Base-by-base conservation (phyloP, 2,113 vertebrate species). In the Prochilodus magdalenae region DNA sequence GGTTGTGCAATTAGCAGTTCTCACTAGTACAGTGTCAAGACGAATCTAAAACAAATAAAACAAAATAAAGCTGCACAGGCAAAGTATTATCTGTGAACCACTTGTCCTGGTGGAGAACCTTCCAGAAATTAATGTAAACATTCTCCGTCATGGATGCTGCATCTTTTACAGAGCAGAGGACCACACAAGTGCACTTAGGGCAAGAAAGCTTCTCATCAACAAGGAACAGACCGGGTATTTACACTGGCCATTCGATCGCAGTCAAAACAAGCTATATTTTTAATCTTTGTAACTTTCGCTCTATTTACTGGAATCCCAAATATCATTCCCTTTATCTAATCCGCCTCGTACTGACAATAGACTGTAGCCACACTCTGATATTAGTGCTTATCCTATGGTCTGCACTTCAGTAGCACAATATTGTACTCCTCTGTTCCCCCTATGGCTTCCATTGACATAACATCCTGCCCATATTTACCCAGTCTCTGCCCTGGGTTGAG, bases 391-490 rank as follows among this genome's bases (percentile, higher is more conserved):
- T 47, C 22, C 12, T 44, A 16, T 63, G 20, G 73, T 29, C 18
- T 62, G 40, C 29, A 26, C 24, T 47, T 5, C 24, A 30, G 5
- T 26, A 26, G n/a, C 57, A 24, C 8, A 0, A 0, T 20, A 15
- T 49, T 14, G 26, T 16, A 70, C 4, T 71, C 63, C 59, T 81
- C 1, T 82, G 33, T 75, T 66, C 33, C 10, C 29, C 5, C 47
- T 30, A 30, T 57, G 77, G 51, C 14, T 66, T 67, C 12, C 16
- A 26, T 33, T 79, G 11, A 53, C 55, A 75, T 55, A 60, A 81
- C 63, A 71, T 88, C 79, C 82, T 84, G 80, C 24, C 29, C 12
- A 40, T 84, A 82, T 84, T 84, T 83, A 57, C 69, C 67, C 24
- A 77, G 75, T 16, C 44, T 26, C 44, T 47, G 22, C 14, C 70